phyloP scores from a whole-genome alignment of 2,113 vertebrate species.

The Gadus macrocephalus region DNA sequence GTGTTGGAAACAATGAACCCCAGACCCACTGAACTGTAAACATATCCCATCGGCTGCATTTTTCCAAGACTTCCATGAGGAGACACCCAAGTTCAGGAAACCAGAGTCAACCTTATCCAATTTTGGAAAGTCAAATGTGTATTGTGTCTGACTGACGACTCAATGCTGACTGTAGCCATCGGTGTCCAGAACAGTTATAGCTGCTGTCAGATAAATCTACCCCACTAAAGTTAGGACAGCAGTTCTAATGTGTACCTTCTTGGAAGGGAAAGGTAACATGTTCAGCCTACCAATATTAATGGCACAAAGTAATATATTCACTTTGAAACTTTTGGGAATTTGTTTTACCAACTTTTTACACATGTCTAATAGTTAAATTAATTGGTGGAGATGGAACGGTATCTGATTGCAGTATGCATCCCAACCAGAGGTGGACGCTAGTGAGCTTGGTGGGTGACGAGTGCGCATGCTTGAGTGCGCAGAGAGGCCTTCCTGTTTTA shows the following conservation, averaged over 20 bases:
- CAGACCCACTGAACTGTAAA: slow-evolving; percentile 76
- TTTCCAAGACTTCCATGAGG: slow-evolving; percentile 69
- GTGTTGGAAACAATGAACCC: slow-evolving; percentile 79
- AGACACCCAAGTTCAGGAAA: slow-evolving; percentile 78
- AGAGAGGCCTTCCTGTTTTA: slow-evolving; percentile 55
- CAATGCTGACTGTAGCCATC: slow-evolving; percentile 26
- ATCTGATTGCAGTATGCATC: slow-evolving; percentile 15
- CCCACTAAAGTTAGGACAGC: no score
- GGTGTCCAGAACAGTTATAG: slow-evolving; percentile 11
- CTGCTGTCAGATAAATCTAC: no score
- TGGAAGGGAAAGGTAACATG: no score
- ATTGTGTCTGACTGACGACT: slow-evolving; percentile 63
- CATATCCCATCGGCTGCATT: slow-evolving; percentile 70
- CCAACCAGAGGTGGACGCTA: slow-evolving; percentile 38
- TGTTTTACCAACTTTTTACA: no score
- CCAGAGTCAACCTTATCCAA: slow-evolving; percentile 64
- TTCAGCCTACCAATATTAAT: no score
- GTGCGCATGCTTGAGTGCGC: no score
- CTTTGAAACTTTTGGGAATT: no score
- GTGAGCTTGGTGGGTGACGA: neutral
- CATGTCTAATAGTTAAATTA: no score
- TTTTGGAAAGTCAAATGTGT: slow-evolving; percentile 62
- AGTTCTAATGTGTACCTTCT: no score
- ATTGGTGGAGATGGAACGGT: neutral
- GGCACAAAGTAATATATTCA: no score